Conservation (phyloP, 2,888 invertebrate species). For the Adineta ricciae region DNA sequence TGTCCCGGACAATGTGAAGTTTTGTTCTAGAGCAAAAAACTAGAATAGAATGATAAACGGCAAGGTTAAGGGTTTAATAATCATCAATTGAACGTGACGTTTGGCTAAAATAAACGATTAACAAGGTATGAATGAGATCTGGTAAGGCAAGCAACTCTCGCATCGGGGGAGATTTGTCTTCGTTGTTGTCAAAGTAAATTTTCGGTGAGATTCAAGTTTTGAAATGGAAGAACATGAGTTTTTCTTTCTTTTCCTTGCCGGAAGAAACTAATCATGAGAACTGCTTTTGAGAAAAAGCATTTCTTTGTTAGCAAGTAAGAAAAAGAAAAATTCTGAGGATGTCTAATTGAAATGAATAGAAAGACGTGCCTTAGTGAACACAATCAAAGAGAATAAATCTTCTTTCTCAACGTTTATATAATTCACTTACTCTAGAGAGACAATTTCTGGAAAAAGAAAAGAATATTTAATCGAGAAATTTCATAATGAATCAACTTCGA, state of each 20-base stretch:
- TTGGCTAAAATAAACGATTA: background rate
- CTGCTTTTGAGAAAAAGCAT: background rate
- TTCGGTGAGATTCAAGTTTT: background rate
- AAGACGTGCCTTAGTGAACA: background rate
- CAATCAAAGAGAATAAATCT: background rate
- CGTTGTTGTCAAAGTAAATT: background rate
- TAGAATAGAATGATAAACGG: background rate
- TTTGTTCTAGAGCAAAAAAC: background rate
- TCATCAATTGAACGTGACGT: background rate
- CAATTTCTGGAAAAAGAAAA: too few species aligned
- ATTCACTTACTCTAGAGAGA: background rate
- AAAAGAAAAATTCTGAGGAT: background rate
- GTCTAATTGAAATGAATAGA: background rate
- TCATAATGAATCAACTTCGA: too few species aligned
- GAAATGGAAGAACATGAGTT: background rate
- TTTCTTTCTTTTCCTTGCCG: background rate
- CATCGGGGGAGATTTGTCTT: background rate
- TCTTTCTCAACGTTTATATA: background rate
- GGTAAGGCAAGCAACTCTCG: background rate
- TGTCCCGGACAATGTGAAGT: background rate
- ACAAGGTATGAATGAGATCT: background rate
- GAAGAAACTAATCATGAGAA: background rate
- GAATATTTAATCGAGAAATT: too few species aligned
- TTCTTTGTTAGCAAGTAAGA: background rate
- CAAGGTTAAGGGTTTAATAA: background rate